Conservation (phyloP, 2,113 vertebrate species). For the Xyrauchen texanus region DNA sequence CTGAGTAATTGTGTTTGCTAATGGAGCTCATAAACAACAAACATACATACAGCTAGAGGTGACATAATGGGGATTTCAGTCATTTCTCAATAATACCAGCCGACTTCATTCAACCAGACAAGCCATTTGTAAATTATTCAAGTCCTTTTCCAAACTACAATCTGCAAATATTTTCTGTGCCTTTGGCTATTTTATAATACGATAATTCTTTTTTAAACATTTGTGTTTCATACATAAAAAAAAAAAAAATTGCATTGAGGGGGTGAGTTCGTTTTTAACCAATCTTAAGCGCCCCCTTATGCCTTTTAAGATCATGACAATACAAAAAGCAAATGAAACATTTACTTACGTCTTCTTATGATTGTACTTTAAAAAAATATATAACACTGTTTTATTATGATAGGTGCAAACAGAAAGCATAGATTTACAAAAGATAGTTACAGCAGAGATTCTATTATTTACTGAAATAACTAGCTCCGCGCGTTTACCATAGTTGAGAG, state of each 20-base stretch:
- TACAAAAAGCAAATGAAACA: neutral
- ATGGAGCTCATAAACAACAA: neutral
- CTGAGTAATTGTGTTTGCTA: neutral
- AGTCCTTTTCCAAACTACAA: neutral
- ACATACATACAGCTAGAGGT: neutral
- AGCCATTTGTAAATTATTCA: conserved; percentile 19
- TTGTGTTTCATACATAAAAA: too few relatives aligned
- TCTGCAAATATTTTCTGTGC: neutral
- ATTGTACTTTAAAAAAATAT: neutral
- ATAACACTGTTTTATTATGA: too few relatives aligned
- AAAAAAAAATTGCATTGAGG: too few relatives aligned
- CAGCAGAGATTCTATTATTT: too few relatives aligned
- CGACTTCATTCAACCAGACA: too few relatives aligned
- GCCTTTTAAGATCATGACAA: neutral
- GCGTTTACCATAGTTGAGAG: too few relatives aligned
- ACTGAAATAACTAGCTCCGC: too few relatives aligned
- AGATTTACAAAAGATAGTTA: too few relatives aligned
- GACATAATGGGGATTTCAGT: neutral
- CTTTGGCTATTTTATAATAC: conserved; percentile 20
- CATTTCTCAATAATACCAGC: conserved; percentile 35
- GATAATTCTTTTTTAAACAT: too few relatives aligned
- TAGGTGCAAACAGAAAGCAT: too few relatives aligned
- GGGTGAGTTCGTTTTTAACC: too few relatives aligned
- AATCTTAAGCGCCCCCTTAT: conserved; percentile 20
- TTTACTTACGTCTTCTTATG: neutral